Evolutionary conservation across 2,888 invertebrate genomes (phyloP).

Genomic region (Keiferia lycopersicella): DNA sequence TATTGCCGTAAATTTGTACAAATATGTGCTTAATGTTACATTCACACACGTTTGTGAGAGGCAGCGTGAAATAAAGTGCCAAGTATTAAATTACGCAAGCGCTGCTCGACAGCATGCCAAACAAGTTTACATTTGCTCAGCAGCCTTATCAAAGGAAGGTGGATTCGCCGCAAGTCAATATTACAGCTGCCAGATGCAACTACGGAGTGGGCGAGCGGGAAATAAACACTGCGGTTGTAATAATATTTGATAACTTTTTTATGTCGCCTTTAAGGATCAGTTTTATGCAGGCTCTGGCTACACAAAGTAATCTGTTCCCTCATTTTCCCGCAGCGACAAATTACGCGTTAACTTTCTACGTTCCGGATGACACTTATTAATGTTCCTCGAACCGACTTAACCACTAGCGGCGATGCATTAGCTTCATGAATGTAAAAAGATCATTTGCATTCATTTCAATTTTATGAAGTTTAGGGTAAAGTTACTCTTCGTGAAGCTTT

Average conservation of each 20-base stretch:
- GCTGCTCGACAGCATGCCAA: conserved; percentile 35
- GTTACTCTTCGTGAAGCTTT: conserved; percentile 5
- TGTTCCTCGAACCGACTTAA: conserved; percentile 17
- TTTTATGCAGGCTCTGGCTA: conserved; percentile 41
- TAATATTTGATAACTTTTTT: conserved; percentile 43
- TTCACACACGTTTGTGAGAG: conserved; percentile 21
- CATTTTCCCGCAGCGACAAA: conserved; percentile 18
- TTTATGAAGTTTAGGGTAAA: conserved; percentile 24
- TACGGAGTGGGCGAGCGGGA: conserved; percentile 35
- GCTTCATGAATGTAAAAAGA: conserved; percentile 30
- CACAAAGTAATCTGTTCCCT: conserved; percentile 23
- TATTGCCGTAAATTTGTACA: conserved; percentile 17
- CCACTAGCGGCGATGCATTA: conserved; percentile 28
- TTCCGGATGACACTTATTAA: conserved; percentile 23
- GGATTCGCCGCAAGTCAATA: conserved; percentile 44
- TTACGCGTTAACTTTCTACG: conserved; percentile 21
- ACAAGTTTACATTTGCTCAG: conserved; percentile 37
- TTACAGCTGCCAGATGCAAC: conserved; percentile 49
- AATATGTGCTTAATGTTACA: conserved; percentile 9
- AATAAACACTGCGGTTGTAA: conserved; percentile 60
- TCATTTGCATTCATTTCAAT: conserved; percentile 33
- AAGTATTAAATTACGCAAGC: conserved; percentile 36
- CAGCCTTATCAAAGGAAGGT: conserved; percentile 39
- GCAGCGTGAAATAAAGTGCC: conserved; percentile 27
- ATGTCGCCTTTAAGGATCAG: conserved; percentile 38